Base-by-base conservation (phyloP, 1,140 invertebrate species). In the Harpegnathos saltator region DNA sequence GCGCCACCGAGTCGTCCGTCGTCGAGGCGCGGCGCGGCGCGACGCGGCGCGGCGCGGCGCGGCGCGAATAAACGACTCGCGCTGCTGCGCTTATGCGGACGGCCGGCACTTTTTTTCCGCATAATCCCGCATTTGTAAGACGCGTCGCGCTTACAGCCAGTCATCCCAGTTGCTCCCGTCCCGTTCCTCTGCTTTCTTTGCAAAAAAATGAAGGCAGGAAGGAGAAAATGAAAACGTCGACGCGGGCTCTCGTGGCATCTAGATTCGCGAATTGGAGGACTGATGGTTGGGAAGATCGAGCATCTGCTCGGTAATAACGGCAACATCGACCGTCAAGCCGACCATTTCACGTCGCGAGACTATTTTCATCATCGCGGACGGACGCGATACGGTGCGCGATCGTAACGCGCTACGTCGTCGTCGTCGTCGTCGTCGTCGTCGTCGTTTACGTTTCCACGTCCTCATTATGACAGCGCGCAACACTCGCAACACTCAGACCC, bases 1-100 rank as follows among this genome's bases (percentile, higher is more conserved):
- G 85, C 86, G 44, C 82, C 38, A 73, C 68, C 85, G 62, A 63
- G 38, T 80, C 29, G 29, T 80, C 74, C 75, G 75, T 78, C 52
- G 75, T 71, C 65, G 33, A 38, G 44, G n/a, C 19, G 50, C 29
- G 19, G 38, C 54, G 54, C 48, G 11, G 29, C n/a, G n/a, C n/a
- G n/a, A n/a, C n/a, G n/a, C n/a, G n/a, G n/a, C n/a, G n/a, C n/a
- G n/a, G n/a, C n/a, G n/a, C n/a, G n/a, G n/a, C n/a, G 33, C 26
- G 17, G 33, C 56, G 52, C 58, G 19, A 56, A 69, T 69, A 71
- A n/a, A 80, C 75, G 24, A 48, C 48, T 14, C n/a, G 14, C n/a
- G n/a, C 22, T 52, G 24, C n/a, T 52, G 24, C n/a, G 9, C 1
- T 63, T 33, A 14, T 22, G 44, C n/a, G 52, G n/a, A 14, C 38